Base-by-base conservation (phyloP, 1,140 invertebrate genomes). In the Conopomorpha cramerella region DNA sequence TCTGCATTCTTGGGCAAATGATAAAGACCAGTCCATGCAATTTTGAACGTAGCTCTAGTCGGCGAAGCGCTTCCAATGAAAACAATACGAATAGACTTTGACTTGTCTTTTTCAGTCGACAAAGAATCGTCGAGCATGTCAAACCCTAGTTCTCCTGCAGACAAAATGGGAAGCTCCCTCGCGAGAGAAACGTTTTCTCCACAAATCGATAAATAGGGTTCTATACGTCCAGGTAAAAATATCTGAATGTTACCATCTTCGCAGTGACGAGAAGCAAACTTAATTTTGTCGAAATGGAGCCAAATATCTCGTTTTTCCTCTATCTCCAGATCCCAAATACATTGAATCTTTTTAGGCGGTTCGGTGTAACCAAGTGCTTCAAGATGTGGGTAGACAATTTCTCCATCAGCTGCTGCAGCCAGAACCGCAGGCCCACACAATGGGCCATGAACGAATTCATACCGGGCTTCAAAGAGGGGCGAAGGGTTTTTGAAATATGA, bases 1-100 rank as follows among this genome's bases (percentile, higher is more conserved):
- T 91, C 88, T 7, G 84, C 81, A 59, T 93, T 92, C 36, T 90
- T 81, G 0, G 91, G 90, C 40, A 93, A 68, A 60, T 93, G 91
- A 53, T 86, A 92, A n/a, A 94, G 74, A 51, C 93, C 91, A 2
- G 91, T 93, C 91, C 91, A 95, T 2, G 88, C 88, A 16, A 95
- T 86, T 63, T 91, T 90, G 53, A 95, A 93, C 1, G 89, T 85
- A 1, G 91, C 87, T 36, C 88, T 77, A 0, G 89, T 87, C 0
- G 91, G 88, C 0, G 90, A 88, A 25, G 87, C 87, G 10, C 86
- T 82, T 0, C 88, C 86, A 1, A 85, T 85, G 30, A 89, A 87
- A 36, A 87, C 83, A 8, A 87, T 82, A 34, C 81, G 78, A 7
- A 87, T 81, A 0, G 82, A 82, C n/a, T 83, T 77, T 2, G 66